Percentiles rank a stretch among this genome's conserved stretches.
Evolutionary conservation across 2,888 invertebrate genomes (phyloP).

Genomic region (Cheilosia grossa): DNA sequence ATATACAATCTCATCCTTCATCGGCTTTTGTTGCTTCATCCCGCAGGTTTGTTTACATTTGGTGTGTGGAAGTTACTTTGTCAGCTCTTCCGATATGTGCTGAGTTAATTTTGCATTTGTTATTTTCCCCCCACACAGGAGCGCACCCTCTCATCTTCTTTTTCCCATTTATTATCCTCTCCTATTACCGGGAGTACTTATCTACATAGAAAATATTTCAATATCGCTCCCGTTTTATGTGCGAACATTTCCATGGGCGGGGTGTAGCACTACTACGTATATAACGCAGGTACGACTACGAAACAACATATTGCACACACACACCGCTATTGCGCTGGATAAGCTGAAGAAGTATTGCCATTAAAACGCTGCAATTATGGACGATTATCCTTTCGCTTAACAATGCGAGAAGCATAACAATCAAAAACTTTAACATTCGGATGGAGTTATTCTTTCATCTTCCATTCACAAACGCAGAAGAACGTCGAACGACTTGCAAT

Average conservation of each 20-base stretch:
- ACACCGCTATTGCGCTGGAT: not conserved
- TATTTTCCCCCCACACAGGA: slow-evolving; percentile 1
- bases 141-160: slow-evolving; percentile 6
- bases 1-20: slow-evolving; percentile 37
- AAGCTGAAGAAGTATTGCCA: slow-evolving; percentile 17
- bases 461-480: slow-evolving; percentile 24
- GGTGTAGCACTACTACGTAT: slow-evolving; percentile 28
- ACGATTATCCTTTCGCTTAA: slow-evolving; percentile 70
- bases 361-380: slow-evolving; percentile 71
- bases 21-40: slow-evolving; percentile 12
- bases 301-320: slow-evolving; percentile 2
- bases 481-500: slow-evolving; percentile 40
- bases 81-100: not conserved
- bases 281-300: slow-evolving; percentile 43
- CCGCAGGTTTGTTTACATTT: slow-evolving; percentile 67
- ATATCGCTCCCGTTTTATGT: slow-evolving; percentile 5
- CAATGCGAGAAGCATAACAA: slow-evolving; percentile 71
- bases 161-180: slow-evolving; percentile 60
- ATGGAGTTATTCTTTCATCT: slow-evolving; percentile 59
- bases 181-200: slow-evolving; percentile 67
- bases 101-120: slow-evolving; percentile 49
- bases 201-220: slow-evolving; percentile 59
- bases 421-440: slow-evolving; percentile 73
- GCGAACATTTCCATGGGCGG: slow-evolving; percentile 25
- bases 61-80: slow-evolving; percentile 47